Base-by-base conservation (phyloP, 2,113 vertebrate species). In the Puffinus mauretanicus region DNA sequence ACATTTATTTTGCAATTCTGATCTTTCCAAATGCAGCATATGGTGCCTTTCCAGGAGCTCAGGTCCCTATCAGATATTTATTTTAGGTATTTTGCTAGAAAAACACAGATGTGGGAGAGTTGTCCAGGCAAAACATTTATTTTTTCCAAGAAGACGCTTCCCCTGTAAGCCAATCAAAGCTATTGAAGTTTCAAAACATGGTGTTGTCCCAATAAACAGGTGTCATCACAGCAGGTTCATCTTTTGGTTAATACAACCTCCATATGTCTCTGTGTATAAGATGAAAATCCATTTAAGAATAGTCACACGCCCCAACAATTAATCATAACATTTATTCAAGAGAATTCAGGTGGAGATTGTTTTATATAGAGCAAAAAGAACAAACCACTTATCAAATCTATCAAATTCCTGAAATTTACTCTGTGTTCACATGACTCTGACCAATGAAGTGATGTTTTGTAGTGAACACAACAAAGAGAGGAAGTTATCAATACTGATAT, bases 51-150 rank as follows among this genome's bases (percentile, higher is more conserved):
- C 76, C 80, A 95, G 71, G 44, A 96, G 42, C 61, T 92, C 87
- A 76, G 36, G 51, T 82, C 26, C 42, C 81, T 75, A 49, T 40
- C 73, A 73, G 51, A 72, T 86, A 88, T 93, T 94, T 97, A 57
- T 93, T 95, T 94, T 86, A 88, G 66, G 60, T 58, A 69, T 93
- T 93, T 93, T n/a, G n/a, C 65, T 95, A 86, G 82, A 92, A 95
- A 93, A 94, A 81, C 58, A 91, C 77, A 93, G 90, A 86, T 79
- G 69, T 93, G 46, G 32, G n/a, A 88, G 18, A 93, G 36, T 49
- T 0, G 0, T 88, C 73, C 82, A 66, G 47, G 65, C 38, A 96
- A 94, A 93, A 89, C 11, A 10, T 72, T 52, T 38, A 6, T 71
- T 96, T 90, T 92, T 78, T 67, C 38, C 44, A 44, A 76, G n/a